Base-by-base conservation (phyloP, 2,797 vertebrate species). In the Etheostoma perlongum region DNA sequence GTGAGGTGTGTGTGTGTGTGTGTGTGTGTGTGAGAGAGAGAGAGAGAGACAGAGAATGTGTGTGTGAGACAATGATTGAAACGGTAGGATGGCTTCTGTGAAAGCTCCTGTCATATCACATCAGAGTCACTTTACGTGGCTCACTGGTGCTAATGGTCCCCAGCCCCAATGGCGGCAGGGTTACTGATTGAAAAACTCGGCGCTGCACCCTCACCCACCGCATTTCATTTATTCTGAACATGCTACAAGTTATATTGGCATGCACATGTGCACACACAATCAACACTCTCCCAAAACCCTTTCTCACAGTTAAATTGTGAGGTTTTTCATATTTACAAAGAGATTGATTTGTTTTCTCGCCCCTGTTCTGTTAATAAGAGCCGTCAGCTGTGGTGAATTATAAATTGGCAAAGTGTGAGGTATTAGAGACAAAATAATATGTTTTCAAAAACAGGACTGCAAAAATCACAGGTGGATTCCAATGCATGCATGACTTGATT, bases 51-150 rank as follows among this genome's bases (percentile, higher is more conserved):
- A 27, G 27, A 27, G 27, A 27, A 71, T 71, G 63, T 12, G 67
- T 15, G 59, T 53, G 74, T 42, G 67, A 84, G 80, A 88, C 83
- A 91, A 78, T 85, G 84, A 84, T 76, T 67, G 36, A 76, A 88
- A 88, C 25, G 73, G 79, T 79, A 52, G 88, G 82, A 76, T 46
- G 51, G 88, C 65, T 83, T 79, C 74, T 74, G 83, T 93, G 88
- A 93, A 93, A 90, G 89, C 82, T 53, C 65, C 90, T 92, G 92
- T 93, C 92, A 87, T 84, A 85, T 86, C 91, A 86, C 82, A 93
- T 94, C 90, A 91, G 49, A 83, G 71, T 91, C 90, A 89, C 84
- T 91, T 76, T 36, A 51, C 72, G 81, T 40, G 76, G 74, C 69
- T 85, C 86, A 67, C 74, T 85, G 82, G 78, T 88, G 83, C 83